A percentile compares a stretch with the other conserved stretches of the same genome.
Evolutionary conservation across 2,797 vertebrate species (phyloP).

Genomic region (Cirrhinus molitorella): DNA sequence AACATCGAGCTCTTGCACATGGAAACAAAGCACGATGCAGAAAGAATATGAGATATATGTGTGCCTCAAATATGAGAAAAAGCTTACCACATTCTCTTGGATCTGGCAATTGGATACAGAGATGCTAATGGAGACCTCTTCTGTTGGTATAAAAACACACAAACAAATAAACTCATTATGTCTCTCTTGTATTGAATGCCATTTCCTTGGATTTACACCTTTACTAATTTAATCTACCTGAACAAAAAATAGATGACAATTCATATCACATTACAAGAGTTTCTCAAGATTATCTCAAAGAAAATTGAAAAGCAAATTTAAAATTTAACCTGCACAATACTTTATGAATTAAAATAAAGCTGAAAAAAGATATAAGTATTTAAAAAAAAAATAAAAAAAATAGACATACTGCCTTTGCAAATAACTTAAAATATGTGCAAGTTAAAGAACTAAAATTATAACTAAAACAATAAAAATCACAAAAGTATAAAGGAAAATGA

Average conservation of each 20-base stretch:
- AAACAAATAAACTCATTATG: conserved; percentile 36
- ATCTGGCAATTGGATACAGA: conserved; percentile 97
- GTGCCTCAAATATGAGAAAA: conserved; percentile 21
- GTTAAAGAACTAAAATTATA: background rate
- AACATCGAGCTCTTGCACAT: conserved; percentile 36
- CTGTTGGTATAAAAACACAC: conserved; percentile 80
- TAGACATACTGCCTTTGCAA: background rate
- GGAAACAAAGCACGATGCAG: conserved; percentile 34
- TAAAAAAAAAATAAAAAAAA: background rate
- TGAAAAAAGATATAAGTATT: background rate
- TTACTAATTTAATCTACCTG: conserved; percentile 19
- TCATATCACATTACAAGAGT: background rate
- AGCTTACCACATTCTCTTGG: conserved; percentile 95
- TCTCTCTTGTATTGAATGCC: background rate
- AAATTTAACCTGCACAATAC: background rate
- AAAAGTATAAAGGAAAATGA: no score
- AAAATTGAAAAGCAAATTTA: background rate
- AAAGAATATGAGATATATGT: conserved; percentile 14
- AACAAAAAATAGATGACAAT: conserved; percentile 6
- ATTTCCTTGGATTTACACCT: conserved; percentile 17
- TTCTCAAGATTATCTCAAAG: background rate
- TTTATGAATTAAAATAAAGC: background rate
- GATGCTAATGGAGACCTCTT: conserved; percentile 93
- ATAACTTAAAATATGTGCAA: background rate
- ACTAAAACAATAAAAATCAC: background rate